Base-by-base conservation (phyloP, 1,140 invertebrate species). In the Amyelois transitella region DNA sequence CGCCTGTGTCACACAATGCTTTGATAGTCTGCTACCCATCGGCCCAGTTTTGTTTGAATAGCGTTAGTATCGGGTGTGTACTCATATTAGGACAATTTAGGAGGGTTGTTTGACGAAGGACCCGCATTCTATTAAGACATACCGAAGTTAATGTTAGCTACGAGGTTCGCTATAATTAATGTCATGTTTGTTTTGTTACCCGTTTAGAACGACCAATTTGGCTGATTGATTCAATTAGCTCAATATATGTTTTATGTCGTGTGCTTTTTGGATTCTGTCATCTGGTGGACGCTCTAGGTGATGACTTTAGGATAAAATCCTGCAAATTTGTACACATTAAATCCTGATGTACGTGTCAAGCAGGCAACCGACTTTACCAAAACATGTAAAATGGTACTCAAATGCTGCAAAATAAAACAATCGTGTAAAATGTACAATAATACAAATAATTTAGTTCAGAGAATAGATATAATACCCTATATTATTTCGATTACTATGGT, bases 21-120 rank as follows among this genome's bases (percentile, higher is more conserved):
- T 66, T 78, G 71, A 77, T 80, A 75, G 68, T 57, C 58, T 58
- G 20, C 69, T 65, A 72, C 69, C 69, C 66, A 72, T 62, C 74
- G 70, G 64, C 75, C 77, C 64, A 79, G 59, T 79, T 80, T 60
- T 84, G 75, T 83, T 85, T 85, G 80, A 69, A 74, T 72, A 77
- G 72, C 69, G 69, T 75, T 73, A 69, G 53, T 72, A 65, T 75
- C 72, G 64, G 54, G 64, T 75, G 68, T 80, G 64, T 75, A 70
- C 69, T 67, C 62, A 75, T 69, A 78, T 81, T 81, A 74, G 65
- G 64, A 72, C 68, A 67, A 69, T 71, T 66, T 58, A 53, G 60
- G 53, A 63, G 61, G 68, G 69, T 72, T 79, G 75, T 81, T 81
- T 82, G 78, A 75, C 60, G 62, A 78, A 66, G 75, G 66, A 47